phyloP scores from a whole-genome alignment of 2,113 vertebrate genomes.

The Aegotheles bennettii region DNA sequence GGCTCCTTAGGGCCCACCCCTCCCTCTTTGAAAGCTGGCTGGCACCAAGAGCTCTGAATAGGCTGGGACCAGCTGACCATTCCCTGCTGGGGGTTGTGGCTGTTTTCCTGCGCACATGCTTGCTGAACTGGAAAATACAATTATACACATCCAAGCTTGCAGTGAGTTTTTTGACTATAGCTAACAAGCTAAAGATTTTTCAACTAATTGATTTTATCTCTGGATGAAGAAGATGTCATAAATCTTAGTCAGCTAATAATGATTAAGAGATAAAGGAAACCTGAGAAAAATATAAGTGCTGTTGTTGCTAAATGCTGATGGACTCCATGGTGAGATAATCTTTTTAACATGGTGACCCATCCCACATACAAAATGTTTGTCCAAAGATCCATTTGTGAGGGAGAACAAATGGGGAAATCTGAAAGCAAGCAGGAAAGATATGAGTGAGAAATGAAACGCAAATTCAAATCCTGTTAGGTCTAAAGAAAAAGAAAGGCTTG shows the following conservation, averaged over 20 bases:
- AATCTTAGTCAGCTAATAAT: slow-evolving; percentile 60
- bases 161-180: slow-evolving; percentile 55
- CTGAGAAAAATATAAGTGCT: slow-evolving; percentile 7
- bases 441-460: slow-evolving; percentile 42
- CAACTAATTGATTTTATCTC: slow-evolving; percentile 77
- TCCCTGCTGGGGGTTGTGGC: slow-evolving; percentile 57
- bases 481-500: slow-evolving; percentile 29
- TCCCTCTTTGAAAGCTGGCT: slow-evolving; percentile 44
- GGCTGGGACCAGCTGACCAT: slow-evolving; percentile 62
- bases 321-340: slow-evolving; percentile 61
- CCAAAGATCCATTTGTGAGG: slow-evolving; percentile 39
- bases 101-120: slow-evolving; percentile 52
- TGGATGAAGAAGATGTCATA: slow-evolving; percentile 51
- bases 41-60: slow-evolving; percentile 62
- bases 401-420: slow-evolving; percentile 40
- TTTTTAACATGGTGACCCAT: slow-evolving; percentile 59
- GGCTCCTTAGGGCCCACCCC: slow-evolving; percentile 22
- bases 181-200: slow-evolving; percentile 75
- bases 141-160: slow-evolving; percentile 76
- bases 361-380: slow-evolving; percentile 50
- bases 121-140: slow-evolving; percentile 81
- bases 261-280: slow-evolving; percentile 37
- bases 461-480: slow-evolving; percentile 53
- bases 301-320: neutral
- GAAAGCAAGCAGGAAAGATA: slow-evolving; percentile 36